Evolutionary conservation across 2,888 invertebrate genomes (phyloP), one percentile per base, ranked within the genome.

Genomic region (Ditula angustiorana): DNA sequence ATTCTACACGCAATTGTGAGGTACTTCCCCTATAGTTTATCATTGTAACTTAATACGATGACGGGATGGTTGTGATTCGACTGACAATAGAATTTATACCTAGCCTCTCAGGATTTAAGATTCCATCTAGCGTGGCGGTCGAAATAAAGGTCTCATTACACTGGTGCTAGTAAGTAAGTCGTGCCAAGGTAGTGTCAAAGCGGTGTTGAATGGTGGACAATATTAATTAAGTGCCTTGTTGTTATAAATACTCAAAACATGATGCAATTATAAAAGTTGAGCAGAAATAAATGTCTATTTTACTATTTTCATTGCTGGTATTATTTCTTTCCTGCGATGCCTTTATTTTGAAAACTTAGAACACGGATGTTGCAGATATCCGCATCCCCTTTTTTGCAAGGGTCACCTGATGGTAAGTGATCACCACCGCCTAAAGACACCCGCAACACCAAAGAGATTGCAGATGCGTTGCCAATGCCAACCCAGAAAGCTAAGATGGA

Each of bases 251-350:
- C 90, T 91, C 90, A 87, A 78, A 79, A 75, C 73, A 85, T 82
- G 83, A 87, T 88, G 84, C 87, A 87, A 86, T 85, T 89, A 85
- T 82, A 83, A 81, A 83, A 84, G 88, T 89, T 89, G 81, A 87
- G 81, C 86, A 80, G 83, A 85, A 90, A 90, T 92, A 91, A 87
- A 92, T 90, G 85, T 91, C 85, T 92, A 92, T 92, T 92, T 92
- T 92, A 91, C 91, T 92, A 92, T 92, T 92, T 92, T 92, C 92
- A 92, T 86, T 88, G 80, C 71, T 91, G 53, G 90, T 92, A 77
- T 92, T 83, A 89, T 88, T 91, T 83, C 37, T 11, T 16, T 11
- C 19, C 52, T n/a, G 21, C 3, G 35, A 4, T 11, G 5, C n/a
- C 0, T 46, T 46, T 46, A 11, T 2, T n/a, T 35, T n/a, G 10